phyloP scores from a whole-genome alignment of 2,888 invertebrate genomes.

The Plagiodera versicolora region DNA sequence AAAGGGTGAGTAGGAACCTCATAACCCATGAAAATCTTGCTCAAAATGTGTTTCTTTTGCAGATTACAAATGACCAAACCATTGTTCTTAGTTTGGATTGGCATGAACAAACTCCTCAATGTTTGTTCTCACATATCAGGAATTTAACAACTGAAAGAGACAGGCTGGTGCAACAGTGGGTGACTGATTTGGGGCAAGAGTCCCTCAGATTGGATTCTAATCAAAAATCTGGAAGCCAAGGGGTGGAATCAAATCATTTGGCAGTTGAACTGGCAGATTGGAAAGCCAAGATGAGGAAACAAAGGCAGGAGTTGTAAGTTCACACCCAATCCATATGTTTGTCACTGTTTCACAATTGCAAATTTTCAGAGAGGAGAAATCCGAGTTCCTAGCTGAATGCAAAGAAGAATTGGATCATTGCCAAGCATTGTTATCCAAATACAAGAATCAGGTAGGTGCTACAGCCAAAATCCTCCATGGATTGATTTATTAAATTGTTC shows the following conservation, averaged over 20 bases:
- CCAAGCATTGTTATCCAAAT: slow-evolving; percentile 71
- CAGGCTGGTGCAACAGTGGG: slow-evolving; percentile 63
- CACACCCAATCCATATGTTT: background rate
- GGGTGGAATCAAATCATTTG: slow-evolving; percentile 78
- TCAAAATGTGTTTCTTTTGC: no score
- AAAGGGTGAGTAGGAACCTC: slow-evolving; percentile 82
- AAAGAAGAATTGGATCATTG: slow-evolving; percentile 89
- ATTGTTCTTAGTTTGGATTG: slow-evolving; percentile 83
- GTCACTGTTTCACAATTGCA: background rate
- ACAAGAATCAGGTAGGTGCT: slow-evolving; percentile 64
- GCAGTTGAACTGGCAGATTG: slow-evolving; percentile 92
- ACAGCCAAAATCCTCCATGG: no score
- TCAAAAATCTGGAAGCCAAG: slow-evolving; percentile 44
- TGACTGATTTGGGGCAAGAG: slow-evolving; percentile 50
- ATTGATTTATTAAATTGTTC: no score
- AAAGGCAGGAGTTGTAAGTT: slow-evolving; percentile 87
- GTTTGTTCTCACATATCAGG: slow-evolving; percentile 77
- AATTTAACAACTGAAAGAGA: slow-evolving; percentile 83
- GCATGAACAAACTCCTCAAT: slow-evolving; percentile 71
- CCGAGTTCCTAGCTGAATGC: slow-evolving; percentile 81
- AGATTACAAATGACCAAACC: slow-evolving; percentile 89
- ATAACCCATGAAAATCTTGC: no score
- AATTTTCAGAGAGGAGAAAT: slow-evolving; percentile 83
- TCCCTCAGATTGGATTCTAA: slow-evolving; percentile 29
- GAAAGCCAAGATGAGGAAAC: slow-evolving; percentile 87